These are phyloP conservation scores for Notodonta ziczac DNA, from an alignment of 2,888 invertebrate genomes.

Conservation along the genomic window DNA sequence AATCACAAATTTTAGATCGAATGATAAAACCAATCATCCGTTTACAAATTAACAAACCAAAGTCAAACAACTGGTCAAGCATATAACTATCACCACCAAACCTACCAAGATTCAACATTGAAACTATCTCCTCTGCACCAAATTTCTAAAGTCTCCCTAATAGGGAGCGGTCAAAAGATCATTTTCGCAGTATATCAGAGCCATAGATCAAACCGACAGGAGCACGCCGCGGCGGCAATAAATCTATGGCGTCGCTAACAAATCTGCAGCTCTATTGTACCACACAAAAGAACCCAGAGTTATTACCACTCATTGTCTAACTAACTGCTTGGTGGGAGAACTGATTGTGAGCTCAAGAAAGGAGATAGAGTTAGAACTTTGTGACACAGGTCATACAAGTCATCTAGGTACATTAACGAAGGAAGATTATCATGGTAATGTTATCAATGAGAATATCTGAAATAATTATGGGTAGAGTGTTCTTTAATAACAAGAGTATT, in stretches of 20 bases:
- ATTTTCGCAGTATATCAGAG: conserved; percentile 4
- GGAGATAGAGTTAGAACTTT: background rate
- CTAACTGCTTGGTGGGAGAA: background rate
- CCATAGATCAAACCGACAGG: conserved; percentile 4
- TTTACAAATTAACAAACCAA: too few species aligned
- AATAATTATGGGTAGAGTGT: too few species aligned
- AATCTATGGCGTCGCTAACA: conserved; percentile 7
- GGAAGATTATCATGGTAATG: too few species aligned
- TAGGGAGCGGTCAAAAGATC: conserved; percentile 4
- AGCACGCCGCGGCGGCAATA: conserved; percentile 3
- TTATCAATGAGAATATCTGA: too few species aligned
- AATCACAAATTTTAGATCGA: too few species aligned
- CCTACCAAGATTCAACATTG: background rate
- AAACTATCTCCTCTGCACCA: background rate
- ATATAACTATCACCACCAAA: too few species aligned
- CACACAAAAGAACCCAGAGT: conserved; percentile 12
- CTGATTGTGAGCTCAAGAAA: background rate
- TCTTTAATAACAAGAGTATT: too few species aligned
- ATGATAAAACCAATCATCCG: too few species aligned
- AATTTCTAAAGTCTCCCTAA: background rate
- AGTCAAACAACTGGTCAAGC: too few species aligned
- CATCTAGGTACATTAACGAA: too few species aligned
- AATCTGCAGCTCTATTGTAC: conserved; percentile 5
- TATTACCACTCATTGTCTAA: conserved; percentile 9
- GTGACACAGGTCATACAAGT: too few species aligned